phyloP scores from a whole-genome alignment of 2,113 vertebrate genomes.

The Chinchilla lanigera region DNA sequence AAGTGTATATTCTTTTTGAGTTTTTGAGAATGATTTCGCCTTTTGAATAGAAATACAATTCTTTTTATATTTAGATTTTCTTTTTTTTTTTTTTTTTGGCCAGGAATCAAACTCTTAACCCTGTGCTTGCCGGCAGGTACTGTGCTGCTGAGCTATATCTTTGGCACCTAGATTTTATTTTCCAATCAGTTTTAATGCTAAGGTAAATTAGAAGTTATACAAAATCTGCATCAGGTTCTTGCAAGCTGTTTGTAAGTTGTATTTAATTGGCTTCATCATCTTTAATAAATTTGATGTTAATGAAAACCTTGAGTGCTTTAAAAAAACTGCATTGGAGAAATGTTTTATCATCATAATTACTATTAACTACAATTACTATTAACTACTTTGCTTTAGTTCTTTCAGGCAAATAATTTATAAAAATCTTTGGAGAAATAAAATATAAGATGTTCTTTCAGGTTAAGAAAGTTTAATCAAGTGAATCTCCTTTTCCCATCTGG shows the following conservation, averaged over 20 bases:
- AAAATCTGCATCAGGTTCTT: neutral
- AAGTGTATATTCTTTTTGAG: neutral
- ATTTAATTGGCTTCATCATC: neutral
- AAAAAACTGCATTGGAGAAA: neutral
- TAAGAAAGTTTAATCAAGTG: neutral
- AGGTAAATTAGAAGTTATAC: neutral
- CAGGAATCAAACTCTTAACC: too few species aligned
- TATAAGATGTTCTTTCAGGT: neutral
- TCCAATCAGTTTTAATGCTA: neutral
- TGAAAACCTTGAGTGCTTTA: neutral
- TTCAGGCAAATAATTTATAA: neutral
- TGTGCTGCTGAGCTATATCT: too few species aligned
- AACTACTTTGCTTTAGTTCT: neutral
- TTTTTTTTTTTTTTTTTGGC: slow-evolving; percentile 23
- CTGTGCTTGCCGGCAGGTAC: too few species aligned
- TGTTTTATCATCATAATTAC: neutral
- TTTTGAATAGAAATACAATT: neutral
- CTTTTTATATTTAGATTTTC: neutral
- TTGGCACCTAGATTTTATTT: neutral
- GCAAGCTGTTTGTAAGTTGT: neutral
- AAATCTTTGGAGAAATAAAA: neutral
- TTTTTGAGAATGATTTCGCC: neutral
- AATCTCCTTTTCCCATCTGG: neutral
- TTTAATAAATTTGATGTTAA: neutral
- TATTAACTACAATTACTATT: neutral